Evolutionary conservation across 2,113 vertebrate species (phyloP).

Genomic region (Peromyscus californicus): DNA sequence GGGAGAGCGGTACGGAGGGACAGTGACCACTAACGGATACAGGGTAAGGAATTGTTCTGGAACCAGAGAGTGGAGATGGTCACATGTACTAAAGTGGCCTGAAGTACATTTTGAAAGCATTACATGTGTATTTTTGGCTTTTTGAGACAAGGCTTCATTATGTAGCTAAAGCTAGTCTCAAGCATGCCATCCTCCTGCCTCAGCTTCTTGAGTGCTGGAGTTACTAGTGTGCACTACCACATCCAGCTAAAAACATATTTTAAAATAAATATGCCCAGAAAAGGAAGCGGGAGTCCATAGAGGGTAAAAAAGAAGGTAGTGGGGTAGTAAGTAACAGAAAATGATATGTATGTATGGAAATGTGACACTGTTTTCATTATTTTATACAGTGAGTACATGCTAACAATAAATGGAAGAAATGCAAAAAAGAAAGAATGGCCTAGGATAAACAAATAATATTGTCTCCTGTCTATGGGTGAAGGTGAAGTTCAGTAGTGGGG

Average conservation of each 20-base stretch:
- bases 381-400: background rate
- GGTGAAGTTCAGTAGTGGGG: background rate
- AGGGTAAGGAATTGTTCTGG: background rate
- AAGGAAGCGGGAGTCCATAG: background rate
- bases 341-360: background rate
- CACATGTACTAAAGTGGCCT: background rate
- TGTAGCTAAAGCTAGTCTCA: background rate
- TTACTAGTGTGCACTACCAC: background rate
- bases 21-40: background rate
- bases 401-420: background rate
- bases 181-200: background rate
- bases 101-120: background rate
- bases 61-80: background rate
- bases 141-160: background rate
- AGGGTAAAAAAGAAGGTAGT: background rate
- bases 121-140: background rate
- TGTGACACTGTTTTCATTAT: background rate
- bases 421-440: background rate
- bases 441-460: background rate
- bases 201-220: background rate
- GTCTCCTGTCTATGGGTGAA: background rate
- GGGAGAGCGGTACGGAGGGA: background rate
- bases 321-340: no score
- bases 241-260: background rate
- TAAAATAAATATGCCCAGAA: background rate